Conservation (phyloP, 2,797 vertebrate species). For the Syngnathus acus region DNA sequence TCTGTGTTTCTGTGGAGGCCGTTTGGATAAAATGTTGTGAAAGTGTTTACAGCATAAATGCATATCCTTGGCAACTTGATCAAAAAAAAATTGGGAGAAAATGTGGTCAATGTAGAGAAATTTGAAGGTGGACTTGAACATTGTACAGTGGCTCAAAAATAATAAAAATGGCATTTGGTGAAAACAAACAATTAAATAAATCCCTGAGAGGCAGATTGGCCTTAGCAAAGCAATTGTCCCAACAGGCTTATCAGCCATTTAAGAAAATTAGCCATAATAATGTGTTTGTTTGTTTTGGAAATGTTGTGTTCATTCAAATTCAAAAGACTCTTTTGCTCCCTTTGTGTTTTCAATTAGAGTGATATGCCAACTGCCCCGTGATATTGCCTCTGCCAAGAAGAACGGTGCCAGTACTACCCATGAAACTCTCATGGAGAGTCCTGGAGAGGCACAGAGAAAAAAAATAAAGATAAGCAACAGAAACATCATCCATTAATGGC, state of each 20-base stretch:
- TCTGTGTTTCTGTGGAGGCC: too few species aligned
- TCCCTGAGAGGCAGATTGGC: background rate
- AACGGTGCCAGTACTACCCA: background rate
- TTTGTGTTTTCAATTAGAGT: constrained; percentile 7
- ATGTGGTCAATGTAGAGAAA: background rate
- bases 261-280: background rate
- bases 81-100: background rate
- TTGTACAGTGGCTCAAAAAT: background rate
- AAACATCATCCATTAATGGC: background rate
- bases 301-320: background rate
- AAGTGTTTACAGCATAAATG: too few species aligned
- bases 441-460: background rate
- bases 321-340: constrained; percentile 1
- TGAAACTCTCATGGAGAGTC: background rate
- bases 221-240: background rate
- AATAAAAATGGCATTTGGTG: background rate
- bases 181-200: background rate
- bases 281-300: constrained; percentile 5
- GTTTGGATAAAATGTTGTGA: too few species aligned
- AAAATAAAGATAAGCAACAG: background rate
- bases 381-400: background rate
- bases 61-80: too few species aligned
- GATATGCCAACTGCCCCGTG: constrained; percentile 1
- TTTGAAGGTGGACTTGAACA: background rate
- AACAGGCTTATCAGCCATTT: constrained; percentile 2